Evolutionary conservation across 2,888 invertebrate species (phyloP).

Genomic region (Neuroscelio doddi): DNA sequence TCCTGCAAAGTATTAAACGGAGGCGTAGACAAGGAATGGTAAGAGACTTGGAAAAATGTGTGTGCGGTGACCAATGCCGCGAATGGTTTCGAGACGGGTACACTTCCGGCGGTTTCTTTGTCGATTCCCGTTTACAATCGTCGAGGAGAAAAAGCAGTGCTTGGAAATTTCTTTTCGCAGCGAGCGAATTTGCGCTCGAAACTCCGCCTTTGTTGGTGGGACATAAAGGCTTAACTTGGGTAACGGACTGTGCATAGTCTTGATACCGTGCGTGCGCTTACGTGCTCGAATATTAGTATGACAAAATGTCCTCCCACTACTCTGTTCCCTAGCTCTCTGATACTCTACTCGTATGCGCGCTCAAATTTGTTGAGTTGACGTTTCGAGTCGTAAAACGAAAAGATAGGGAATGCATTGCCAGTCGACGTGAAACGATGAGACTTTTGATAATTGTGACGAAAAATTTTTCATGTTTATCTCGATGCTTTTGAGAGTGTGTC

Average conservation of each 20-base stretch:
- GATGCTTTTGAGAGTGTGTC: not conserved
- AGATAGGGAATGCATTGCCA: slow-evolving; percentile 3
- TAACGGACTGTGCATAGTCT: slow-evolving; percentile 15
- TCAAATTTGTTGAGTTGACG: not conserved
- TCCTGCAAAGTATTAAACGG: no score
- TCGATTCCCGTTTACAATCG: slow-evolving; percentile 27
- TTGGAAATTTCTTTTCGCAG: slow-evolving; percentile 1
- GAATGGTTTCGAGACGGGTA: not conserved
- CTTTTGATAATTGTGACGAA: slow-evolving; percentile 20
- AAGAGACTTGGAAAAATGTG: no score
- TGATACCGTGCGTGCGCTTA: slow-evolving; percentile 12
- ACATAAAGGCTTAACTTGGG: slow-evolving; percentile 44
- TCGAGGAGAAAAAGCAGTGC: no score
- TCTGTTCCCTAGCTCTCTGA: not conserved
- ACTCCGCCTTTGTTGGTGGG: slow-evolving; percentile 44
- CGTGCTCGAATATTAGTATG: slow-evolving; percentile 1
- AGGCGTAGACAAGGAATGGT: no score
- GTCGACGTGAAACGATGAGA: slow-evolving; percentile 3
- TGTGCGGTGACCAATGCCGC: not conserved
- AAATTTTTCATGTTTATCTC: slow-evolving; percentile 6
- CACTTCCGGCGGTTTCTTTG: slow-evolving; percentile 28
- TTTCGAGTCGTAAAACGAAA: not conserved
- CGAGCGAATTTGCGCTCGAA: slow-evolving; percentile 28
- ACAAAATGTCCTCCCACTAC: no score
- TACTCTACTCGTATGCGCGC: not conserved